A percentile compares a stretch with the other conserved stretches of the same genome.
Evolutionary conservation across 1,140 invertebrate species (phyloP).

Genomic region (Ostrea denselamellosa): DNA sequence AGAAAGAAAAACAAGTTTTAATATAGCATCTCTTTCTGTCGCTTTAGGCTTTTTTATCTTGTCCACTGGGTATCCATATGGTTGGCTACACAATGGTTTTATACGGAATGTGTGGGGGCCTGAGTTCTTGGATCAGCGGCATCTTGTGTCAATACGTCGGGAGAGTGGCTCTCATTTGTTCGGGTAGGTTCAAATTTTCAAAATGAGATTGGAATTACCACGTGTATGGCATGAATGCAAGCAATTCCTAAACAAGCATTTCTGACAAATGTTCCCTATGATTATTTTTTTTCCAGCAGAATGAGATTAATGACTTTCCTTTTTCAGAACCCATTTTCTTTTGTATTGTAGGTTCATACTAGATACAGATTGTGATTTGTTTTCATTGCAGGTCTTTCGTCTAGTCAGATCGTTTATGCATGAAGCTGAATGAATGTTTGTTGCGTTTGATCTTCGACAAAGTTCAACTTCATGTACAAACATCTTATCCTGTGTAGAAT

Average conservation of each 20-base stretch:
- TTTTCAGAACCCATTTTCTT: background rate
- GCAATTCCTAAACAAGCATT: background rate
- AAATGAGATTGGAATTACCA: background rate
- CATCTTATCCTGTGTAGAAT: conserved; percentile 2
- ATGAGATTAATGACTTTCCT: background rate
- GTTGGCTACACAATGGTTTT: conserved; percentile 74
- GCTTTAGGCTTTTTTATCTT: conserved; percentile 74
- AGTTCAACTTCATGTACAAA: background rate
- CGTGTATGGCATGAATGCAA: background rate
- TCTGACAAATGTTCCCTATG: background rate
- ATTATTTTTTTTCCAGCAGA: conserved; percentile 1
- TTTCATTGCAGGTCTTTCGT: conserved; percentile 5
- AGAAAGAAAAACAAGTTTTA: background rate
- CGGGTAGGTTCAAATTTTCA: conserved; percentile 57
- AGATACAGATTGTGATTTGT: background rate
- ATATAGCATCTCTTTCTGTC: background rate
- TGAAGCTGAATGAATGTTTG: background rate
- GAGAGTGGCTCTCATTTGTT: conserved; percentile 53
- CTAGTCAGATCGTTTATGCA: background rate
- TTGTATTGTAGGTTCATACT: background rate
- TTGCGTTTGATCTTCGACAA: background rate
- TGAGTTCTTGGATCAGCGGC: conserved; percentile 64
- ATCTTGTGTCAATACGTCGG: conserved; percentile 58
- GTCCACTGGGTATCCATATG: conserved; percentile 71
- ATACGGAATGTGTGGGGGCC: conserved; percentile 62